A percentile compares a stretch with the other conserved stretches of the same genome.
Evolutionary conservation across 30 jellyfish, hydroid and myxozoan species (phyloP).

Genomic region (Pelagia noctiluca): DNA sequence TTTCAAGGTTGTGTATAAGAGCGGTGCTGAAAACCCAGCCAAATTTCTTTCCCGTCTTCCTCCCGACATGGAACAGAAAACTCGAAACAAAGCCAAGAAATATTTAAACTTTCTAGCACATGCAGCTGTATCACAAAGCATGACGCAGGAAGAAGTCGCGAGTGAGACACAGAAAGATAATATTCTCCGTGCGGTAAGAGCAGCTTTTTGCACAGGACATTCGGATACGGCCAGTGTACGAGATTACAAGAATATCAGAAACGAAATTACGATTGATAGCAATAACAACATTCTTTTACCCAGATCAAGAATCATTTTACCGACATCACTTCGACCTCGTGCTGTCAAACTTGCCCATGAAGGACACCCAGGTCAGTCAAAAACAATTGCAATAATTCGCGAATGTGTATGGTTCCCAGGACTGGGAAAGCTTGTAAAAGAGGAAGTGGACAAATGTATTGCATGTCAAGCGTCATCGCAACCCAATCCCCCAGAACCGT

Average conservation of each 20-base stretch:
- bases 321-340: slow-evolving; percentile 4
- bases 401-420: slow-evolving; percentile 24
- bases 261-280: slow-evolving; percentile 10
- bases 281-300: slow-evolving; percentile 10
- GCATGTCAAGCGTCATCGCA: slow-evolving; percentile 25
- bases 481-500: slow-evolving; percentile 10
- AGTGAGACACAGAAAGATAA: slow-evolving; percentile 12
- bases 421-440: slow-evolving; percentile 9
- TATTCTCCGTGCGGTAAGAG: slow-evolving; percentile 10
- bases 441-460: slow-evolving; percentile 6
- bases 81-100: no score
- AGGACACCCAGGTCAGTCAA: slow-evolving; percentile 9
- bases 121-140: no score
- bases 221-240: not conserved
- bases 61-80: no score
- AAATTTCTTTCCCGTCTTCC: slow-evolving; percentile 50
- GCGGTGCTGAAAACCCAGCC: slow-evolving; percentile 41
- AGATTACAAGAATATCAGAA: not conserved
- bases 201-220: slow-evolving; percentile 18
- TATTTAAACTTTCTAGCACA: no score
- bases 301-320: slow-evolving; percentile 7
- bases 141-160: not conserved
- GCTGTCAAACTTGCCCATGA: slow-evolving; percentile 19
- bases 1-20: slow-evolving; percentile 13
- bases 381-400: not conserved